These are phyloP conservation scores for Actinostola sp. DNA, from an alignment of 92 coral and sea anemone species.

Conservation along the genomic window DNA sequence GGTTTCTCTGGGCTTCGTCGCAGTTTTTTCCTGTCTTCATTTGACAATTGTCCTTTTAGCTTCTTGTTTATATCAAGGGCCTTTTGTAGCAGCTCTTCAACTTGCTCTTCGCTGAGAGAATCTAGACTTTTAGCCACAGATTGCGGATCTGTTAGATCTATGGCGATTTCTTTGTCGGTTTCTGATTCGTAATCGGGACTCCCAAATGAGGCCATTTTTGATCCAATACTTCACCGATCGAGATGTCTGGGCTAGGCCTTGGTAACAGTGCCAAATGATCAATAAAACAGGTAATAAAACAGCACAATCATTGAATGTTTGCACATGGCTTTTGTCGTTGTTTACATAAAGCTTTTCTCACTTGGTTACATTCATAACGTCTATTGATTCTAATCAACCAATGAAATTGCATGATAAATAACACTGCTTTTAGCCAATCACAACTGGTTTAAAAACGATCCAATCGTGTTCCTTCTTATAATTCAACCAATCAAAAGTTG, in stretches of 20 bases:
- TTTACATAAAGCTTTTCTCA: slow-evolving; percentile 15
- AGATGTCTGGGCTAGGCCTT: not conserved
- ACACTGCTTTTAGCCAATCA: not conserved
- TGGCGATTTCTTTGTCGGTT: slow-evolving; percentile 4
- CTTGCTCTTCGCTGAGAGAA: slow-evolving; percentile 70
- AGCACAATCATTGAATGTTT: slow-evolving; percentile 33
- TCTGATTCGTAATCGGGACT: not conserved
- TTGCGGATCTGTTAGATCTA: slow-evolving; percentile 41
- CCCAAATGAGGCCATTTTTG: slow-evolving; percentile 17
- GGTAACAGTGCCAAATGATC: slow-evolving; percentile 17
- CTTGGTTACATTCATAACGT: slow-evolving; percentile 24
- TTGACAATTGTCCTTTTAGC: slow-evolving; percentile 41
- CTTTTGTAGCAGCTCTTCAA: slow-evolving; percentile 73
- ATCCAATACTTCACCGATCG: not conserved
- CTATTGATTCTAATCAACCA: not conserved
- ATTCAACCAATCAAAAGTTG: not conserved
- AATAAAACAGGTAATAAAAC: slow-evolving; percentile 27
- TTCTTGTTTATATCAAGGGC: slow-evolving; percentile 75
- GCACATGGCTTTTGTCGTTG: slow-evolving; percentile 39
- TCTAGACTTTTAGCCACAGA: slow-evolving; percentile 64
- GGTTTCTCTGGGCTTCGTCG: not conserved
- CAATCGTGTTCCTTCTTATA: not conserved
- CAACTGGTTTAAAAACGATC: not conserved
- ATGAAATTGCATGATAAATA: not conserved
- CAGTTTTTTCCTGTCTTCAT: slow-evolving; percentile 22